Percentiles rank a stretch among this genome's conserved stretches.
Conservation (phyloP, 53 echinoderm and acorn worm species). For the Paracentrotus lividus region DNA sequence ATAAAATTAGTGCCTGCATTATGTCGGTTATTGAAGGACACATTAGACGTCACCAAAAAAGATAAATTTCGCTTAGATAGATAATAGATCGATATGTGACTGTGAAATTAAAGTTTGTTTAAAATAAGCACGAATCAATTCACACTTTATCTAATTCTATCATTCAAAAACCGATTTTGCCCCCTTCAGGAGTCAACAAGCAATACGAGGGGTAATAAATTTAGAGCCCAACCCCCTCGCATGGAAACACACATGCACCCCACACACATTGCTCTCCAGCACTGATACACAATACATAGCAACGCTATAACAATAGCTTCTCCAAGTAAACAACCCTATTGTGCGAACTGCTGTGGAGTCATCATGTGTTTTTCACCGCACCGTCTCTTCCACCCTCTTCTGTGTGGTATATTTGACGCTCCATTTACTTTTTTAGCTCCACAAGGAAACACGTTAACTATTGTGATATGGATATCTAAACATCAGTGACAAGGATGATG, state of each 20-base stretch:
- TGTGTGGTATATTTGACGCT: too few relatives aligned
- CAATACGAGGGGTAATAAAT: constrained; percentile 27
- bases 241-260: neutral
- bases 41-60: neutral
- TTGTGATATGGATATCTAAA: neutral
- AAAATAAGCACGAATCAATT: neutral
- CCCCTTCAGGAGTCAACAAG: neutral
- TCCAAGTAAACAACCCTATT: constrained; percentile 30
- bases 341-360: neutral
- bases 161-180: neutral
- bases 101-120: neutral
- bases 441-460: neutral
- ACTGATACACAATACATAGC: constrained; percentile 47
- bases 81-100: neutral
- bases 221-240: neutral
- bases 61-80: neutral
- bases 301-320: constrained; percentile 56
- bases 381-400: neutral
- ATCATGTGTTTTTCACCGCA: neutral
- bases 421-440: neutral
- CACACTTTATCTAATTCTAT: neutral
- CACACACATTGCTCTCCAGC: neutral
- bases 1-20: neutral
- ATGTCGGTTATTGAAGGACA: neutral
- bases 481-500: neutral